A percentile compares a stretch with the other conserved stretches of the same genome.
These are phyloP conservation scores for Microctenopoma steveboyesi DNA, from an alignment of 2,797 vertebrate species.

Conservation along the genomic window DNA sequence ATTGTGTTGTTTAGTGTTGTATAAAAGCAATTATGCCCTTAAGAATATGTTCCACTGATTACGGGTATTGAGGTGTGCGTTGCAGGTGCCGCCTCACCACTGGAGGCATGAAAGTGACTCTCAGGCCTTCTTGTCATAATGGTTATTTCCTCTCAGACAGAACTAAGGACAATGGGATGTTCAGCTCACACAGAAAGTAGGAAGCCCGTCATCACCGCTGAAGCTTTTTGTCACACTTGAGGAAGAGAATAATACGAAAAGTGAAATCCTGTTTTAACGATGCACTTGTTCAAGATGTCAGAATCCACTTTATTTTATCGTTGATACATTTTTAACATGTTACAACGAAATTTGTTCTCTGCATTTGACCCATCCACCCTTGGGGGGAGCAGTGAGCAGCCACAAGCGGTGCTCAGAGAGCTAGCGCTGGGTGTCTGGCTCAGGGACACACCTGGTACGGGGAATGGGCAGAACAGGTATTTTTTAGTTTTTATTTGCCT, in stretches of 20 bases:
- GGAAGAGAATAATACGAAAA: not conserved
- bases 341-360: too few species aligned
- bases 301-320: too few species aligned
- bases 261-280: slow-evolving; percentile 17
- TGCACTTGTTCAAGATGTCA: not conserved
- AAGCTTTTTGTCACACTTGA: not conserved
- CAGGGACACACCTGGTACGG: too few species aligned
- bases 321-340: too few species aligned
- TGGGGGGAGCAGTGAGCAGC: too few species aligned
- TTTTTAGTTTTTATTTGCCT: too few species aligned
- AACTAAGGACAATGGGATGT: not conserved
- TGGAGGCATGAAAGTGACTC: slow-evolving; percentile 15
- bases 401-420: too few species aligned
- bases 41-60: slow-evolving; percentile 9
- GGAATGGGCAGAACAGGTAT: too few species aligned
- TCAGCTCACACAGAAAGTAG: slow-evolving; percentile 2
- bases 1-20: not conserved
- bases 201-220: not conserved
- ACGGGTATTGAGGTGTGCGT: not conserved
- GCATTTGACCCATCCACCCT: too few species aligned
- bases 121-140: slow-evolving; percentile 6
- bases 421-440: too few species aligned
- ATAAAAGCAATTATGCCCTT: slow-evolving; percentile 10
- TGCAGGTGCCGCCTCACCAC: not conserved
- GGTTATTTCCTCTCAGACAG: slow-evolving; percentile 18